phyloP scores from a whole-genome alignment of 2,888 invertebrate genomes.

The Drosophila kokeensis region DNA sequence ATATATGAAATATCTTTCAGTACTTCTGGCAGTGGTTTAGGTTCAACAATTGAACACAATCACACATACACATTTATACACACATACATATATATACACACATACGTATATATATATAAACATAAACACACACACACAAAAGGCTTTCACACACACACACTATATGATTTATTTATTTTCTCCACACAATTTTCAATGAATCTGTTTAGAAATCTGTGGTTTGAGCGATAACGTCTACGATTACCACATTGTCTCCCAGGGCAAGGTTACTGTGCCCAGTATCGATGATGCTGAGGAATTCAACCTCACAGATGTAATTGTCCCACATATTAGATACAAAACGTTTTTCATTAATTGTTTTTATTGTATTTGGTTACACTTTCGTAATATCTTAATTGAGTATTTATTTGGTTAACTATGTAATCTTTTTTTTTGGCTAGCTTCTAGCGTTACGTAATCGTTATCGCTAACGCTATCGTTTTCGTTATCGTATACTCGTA shows the following conservation, averaged over 20 bases:
- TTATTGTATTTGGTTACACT: slow-evolving; percentile 44
- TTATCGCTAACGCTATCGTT: slow-evolving; percentile 53
- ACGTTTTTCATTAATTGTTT: slow-evolving; percentile 15
- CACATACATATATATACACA: slow-evolving; percentile 24
- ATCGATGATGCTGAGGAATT: slow-evolving; percentile 97
- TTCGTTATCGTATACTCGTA: slow-evolving; percentile 41
- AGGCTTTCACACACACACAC: slow-evolving; percentile 28
- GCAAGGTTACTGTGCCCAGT: slow-evolving; percentile 95
- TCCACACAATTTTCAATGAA: slow-evolving; percentile 34
- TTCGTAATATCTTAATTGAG: slow-evolving; percentile 54
- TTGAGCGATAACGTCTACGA: slow-evolving; percentile 92
- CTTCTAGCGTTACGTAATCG: slow-evolving; percentile 47
- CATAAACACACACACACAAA: slow-evolving; percentile 36
- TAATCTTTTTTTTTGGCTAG: slow-evolving; percentile 33
- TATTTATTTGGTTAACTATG: slow-evolving; percentile 66
- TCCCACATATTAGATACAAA: slow-evolving; percentile 45
- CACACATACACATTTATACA: slow-evolving; percentile 26
- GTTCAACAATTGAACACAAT: slow-evolving; percentile 59
- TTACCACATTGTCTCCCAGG: slow-evolving; percentile 97
- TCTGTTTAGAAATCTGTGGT: slow-evolving; percentile 86
- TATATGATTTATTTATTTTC: slow-evolving; percentile 45
- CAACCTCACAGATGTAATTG: slow-evolving; percentile 91
- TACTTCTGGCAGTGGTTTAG: slow-evolving; percentile 70
- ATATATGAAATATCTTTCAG: slow-evolving; percentile 38
- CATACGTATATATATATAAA: slow-evolving; percentile 36